Evolutionary conservation across 2,113 vertebrate genomes (phyloP), one percentile per base, ranked within the genome.

Genomic region (Petroica traversi): DNA sequence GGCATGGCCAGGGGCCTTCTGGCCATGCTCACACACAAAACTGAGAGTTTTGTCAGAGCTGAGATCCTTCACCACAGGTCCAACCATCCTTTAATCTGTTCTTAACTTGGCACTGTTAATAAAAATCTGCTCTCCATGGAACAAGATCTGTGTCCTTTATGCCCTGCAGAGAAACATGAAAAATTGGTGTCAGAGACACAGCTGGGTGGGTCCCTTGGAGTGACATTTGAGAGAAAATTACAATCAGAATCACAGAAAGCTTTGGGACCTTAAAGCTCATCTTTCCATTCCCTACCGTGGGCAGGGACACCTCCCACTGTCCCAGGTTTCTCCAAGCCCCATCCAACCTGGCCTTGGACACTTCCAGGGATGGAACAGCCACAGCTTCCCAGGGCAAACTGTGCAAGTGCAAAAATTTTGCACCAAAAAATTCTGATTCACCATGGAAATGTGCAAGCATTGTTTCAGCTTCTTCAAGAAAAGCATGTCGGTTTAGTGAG

Each of bases 281-380:
- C 19, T 29, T n/a, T n/a, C 10, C 20, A 49, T 4, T 3, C 40
- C 9, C 41, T n/a, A 5, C 34, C 51, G 16, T 9, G 29, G 25
- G 14, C 41, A 74, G 29, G 34, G 24, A 64, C 29, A 12, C 12
- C 10, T 49, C 3, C 8, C 48, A 25, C 31, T 17, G 9, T 19
- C 41, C 61, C 61, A 41, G 51, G 10, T 3, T 49, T 16, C 36
- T 41, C 64, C n/a, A 8, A 61, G 14, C 33, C 36, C 28, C 0
- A 0, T 20, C 51, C 55, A 69, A 0, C 40, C 46, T 29, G n/a
- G n/a, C 55, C 16, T 40, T 38, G 46, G 14, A 0, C 12, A 28
- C 18, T 59, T 0, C 38, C 45, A 52, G n/a, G 48, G 24, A 40
- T 54, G 46, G n/a, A 24, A 16, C 24, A 78, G 19, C 5, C 40